Percentiles rank a stretch among this genome's conserved stretches.
These are phyloP conservation scores for Hirtodrosophila trivittata DNA, from an alignment of 2,888 invertebrate species.

Conservation along the genomic window DNA sequence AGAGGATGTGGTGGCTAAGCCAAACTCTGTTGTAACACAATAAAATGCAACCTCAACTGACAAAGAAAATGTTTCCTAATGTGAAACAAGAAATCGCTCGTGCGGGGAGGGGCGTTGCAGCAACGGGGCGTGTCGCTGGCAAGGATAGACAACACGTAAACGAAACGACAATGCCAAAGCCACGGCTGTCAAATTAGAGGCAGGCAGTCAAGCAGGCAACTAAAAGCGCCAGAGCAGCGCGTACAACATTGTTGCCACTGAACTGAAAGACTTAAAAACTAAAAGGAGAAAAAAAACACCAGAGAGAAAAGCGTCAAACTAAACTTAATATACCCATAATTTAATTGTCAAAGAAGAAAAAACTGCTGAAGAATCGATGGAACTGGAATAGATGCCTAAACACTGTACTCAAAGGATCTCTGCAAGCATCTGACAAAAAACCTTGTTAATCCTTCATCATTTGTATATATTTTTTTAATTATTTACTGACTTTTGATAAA, in stretches of 20 bases:
- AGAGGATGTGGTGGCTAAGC: conserved; percentile 43
- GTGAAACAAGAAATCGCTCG: conserved; percentile 60
- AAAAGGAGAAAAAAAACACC: background rate
- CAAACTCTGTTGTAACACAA: conserved; percentile 72
- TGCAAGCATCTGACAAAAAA: no score
- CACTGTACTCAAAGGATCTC: no score
- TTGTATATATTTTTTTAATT: no score
- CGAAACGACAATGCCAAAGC: conserved; percentile 74
- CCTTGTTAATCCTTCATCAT: no score
- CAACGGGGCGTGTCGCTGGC: conserved; percentile 62
- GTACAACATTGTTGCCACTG: conserved; percentile 50
- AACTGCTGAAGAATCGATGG: no score
- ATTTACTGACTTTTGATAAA: no score
- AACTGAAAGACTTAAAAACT: background rate
- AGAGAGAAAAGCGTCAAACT: conserved; percentile 3
- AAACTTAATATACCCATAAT: no score
- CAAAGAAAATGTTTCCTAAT: conserved; percentile 77
- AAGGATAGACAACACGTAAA: conserved; percentile 74
- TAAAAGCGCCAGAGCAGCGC: conserved; percentile 27
- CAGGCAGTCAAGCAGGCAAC: conserved; percentile 55
- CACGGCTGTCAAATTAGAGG: conserved; percentile 77
- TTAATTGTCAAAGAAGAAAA: no score
- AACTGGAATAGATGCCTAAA: no score
- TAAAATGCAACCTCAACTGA: conserved; percentile 78
- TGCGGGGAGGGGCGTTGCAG: conserved; percentile 33